These are phyloP conservation scores for Epizoanthus stellaris DNA, from an alignment of 92 coral and sea anemone species.

Conservation along the genomic window DNA sequence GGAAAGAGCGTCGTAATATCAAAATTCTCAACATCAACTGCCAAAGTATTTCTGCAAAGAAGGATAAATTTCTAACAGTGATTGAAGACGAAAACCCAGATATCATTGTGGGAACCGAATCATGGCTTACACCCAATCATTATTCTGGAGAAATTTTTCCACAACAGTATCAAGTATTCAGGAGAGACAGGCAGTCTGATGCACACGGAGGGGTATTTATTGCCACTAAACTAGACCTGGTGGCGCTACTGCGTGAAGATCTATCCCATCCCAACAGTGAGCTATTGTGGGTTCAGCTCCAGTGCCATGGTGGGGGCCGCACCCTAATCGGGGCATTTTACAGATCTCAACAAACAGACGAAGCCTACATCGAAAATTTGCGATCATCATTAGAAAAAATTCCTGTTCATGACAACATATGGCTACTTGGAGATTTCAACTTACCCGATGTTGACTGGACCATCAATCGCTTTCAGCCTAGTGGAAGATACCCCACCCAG, in stretches of 20 bases:
- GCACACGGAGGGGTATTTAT: conserved; percentile 48
- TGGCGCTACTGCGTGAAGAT: conserved; percentile 10
- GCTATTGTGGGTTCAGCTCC: conserved; percentile 41
- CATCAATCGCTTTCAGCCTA: conserved; percentile 5
- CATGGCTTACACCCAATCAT: conserved; percentile 48
- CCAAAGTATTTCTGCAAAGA: conserved; percentile 41
- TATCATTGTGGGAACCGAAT: conserved; percentile 54
- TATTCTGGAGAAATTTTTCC: conserved; percentile 35
- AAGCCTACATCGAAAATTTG: conserved; percentile 10
- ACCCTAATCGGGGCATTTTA: conserved; percentile 47
- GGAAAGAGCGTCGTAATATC: too few species aligned
- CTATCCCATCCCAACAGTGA: conserved; percentile 45
- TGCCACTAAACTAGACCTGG: conserved; percentile 12
- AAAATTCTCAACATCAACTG: conserved; percentile 20
- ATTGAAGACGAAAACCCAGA: conserved; percentile 49
- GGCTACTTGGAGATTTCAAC: conserved; percentile 42
- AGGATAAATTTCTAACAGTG: conserved; percentile 13
- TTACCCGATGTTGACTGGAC: conserved; percentile 53
- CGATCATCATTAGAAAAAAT: conserved; percentile 29
- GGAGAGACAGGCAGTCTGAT: conserved; percentile 43
- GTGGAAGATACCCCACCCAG: conserved; percentile 15
- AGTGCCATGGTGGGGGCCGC: conserved; percentile 21
- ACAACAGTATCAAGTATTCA: conserved; percentile 29
- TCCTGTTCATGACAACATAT: conserved; percentile 28
- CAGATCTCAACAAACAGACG: conserved; percentile 33